Conservation (phyloP, 2,797 vertebrate genomes). For the Sebastes glaucus region DNA sequence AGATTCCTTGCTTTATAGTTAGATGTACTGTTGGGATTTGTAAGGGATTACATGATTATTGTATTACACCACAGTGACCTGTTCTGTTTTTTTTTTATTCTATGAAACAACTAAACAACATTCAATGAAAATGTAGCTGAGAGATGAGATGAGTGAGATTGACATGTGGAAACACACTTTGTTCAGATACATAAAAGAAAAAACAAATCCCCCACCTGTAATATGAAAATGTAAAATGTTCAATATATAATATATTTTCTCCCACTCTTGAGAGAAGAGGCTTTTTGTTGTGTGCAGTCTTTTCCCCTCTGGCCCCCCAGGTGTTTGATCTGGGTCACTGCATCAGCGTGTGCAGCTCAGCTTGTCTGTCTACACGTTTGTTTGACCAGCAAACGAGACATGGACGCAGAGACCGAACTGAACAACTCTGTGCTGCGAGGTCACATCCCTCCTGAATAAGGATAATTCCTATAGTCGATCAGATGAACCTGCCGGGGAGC, state of each 20-base stretch:
- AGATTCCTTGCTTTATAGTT: no score
- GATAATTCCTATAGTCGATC: constrained; percentile 22
- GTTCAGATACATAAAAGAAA: neutral
- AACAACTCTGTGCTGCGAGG: constrained; percentile 22
- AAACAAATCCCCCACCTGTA: neutral
- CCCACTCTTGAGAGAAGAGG: neutral
- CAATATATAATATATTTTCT: neutral
- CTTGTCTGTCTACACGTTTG: constrained; percentile 39
- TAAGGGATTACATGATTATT: neutral
- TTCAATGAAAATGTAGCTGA: no score
- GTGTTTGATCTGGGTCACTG: constrained; percentile 61
- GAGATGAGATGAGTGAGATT: no score
- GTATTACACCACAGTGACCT: neutral
- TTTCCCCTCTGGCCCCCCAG: constrained; percentile 40
- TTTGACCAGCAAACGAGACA: constrained; percentile 54
- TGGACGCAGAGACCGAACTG: constrained; percentile 14
- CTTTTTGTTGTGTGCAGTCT: neutral
- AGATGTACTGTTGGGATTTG: neutral
- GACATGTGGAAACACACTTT: neutral
- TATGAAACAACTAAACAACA: neutral
- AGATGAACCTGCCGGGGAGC: neutral
- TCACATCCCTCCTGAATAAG: constrained; percentile 7
- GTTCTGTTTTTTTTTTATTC: neutral
- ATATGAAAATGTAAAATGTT: neutral
- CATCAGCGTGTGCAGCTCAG: constrained; percentile 28